Base-by-base conservation (phyloP, 2,797 vertebrate species). In the Odontamblyopus rebecca region DNA sequence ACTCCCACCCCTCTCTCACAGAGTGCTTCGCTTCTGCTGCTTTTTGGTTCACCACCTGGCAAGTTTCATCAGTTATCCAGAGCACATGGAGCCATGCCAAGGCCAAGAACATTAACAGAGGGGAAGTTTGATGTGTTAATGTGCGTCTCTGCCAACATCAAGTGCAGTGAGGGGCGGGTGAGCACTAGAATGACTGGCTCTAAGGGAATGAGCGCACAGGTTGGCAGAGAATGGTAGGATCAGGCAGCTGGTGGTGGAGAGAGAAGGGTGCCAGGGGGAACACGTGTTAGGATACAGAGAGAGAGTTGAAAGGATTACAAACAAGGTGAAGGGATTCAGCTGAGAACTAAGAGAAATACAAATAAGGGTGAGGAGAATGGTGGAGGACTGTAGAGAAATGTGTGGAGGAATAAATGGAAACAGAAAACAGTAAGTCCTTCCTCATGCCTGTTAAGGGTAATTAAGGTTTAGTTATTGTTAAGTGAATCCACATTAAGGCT, bases 91-190 rank as follows among this genome's bases (percentile, higher is more conserved):
- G 56, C 62, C 3, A 0, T 51, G 76, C 82, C 83, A 88, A 85
- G 61, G 69, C 70, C 77, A 74, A 69, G 71, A 71, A 69, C 76
- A 86, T 82, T 83, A 81, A 78, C 73, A 73, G 64, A 81, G 80
- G 80, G 71, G 84, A 82, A 79, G 80, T 87, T 81, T 86, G 77
- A 88, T 86, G 78, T 86, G 79, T 82, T 81, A 81, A 85, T 86
- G 80, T 75, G 76, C 67, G 70, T 80, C 62, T 66, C 72, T 73
- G 76, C 73, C 80, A 86, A 79, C 83, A 85, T 81, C 79, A 78
- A 86, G 69, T 83, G 66, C 66, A 74, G 69, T 71, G 75, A 59
- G 48, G 75, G 68, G 67, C 50, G 67, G 73, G 70, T 69, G 74
- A 48, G 59, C 59, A 38, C 35, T 68, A 72, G 70, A 78, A 56